These are phyloP conservation scores for Neofelis nebulosa DNA, from an alignment of 2,113 vertebrate genomes.

Conservation along the genomic window DNA sequence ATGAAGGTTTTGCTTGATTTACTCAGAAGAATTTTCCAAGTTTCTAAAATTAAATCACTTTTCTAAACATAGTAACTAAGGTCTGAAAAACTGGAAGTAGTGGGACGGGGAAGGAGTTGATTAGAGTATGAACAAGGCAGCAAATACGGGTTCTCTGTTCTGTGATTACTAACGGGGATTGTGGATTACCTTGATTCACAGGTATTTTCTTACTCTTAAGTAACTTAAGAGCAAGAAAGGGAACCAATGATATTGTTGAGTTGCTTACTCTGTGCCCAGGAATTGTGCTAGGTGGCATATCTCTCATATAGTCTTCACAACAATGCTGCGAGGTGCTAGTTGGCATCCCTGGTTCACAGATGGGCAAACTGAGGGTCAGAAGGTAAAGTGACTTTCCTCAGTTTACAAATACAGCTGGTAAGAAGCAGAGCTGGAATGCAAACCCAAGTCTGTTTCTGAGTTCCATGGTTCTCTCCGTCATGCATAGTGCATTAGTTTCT, in stretches of 20 bases:
- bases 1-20: constrained; percentile 80
- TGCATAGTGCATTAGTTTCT: background rate
- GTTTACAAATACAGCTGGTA: background rate
- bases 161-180: background rate
- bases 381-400: background rate
- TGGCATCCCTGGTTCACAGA: constrained; percentile 7
- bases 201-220: constrained; percentile 33
- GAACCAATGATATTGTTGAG: background rate
- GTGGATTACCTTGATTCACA: constrained; percentile 16
- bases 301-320: background rate
- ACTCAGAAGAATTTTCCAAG: constrained; percentile 80
- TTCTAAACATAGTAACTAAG: constrained; percentile 77
- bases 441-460: background rate
- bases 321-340: background rate
- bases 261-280: background rate
- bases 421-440: constrained; percentile 39
- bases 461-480: background rate
- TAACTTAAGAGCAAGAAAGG: constrained; percentile 15
- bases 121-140: constrained; percentile 26
- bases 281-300: background rate
- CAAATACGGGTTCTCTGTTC: background rate
- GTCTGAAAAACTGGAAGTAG: constrained; percentile 64
- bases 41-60: constrained; percentile 80
- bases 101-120: background rate
- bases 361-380: constrained; percentile 18